Conservation (phyloP, 2,888 invertebrate genomes). For the Clivina fossor region DNA sequence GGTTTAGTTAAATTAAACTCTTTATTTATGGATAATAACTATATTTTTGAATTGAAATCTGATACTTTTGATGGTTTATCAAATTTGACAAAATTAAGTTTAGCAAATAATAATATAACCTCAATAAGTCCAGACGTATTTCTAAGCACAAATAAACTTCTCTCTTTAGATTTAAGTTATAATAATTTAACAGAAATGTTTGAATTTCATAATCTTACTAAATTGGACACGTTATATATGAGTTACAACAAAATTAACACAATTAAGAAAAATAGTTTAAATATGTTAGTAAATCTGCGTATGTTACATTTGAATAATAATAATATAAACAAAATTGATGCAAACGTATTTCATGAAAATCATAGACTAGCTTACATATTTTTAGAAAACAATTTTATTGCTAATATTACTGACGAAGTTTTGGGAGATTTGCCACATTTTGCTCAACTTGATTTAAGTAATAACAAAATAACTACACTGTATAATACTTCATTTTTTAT, state of each 20-base stretch:
- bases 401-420: not conserved
- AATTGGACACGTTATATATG: too few species aligned
- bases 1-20: not conserved
- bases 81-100: not conserved
- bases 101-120: not conserved
- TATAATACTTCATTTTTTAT: too few species aligned
- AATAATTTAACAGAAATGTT: too few species aligned
- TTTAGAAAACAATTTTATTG: not conserved
- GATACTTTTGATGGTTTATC: not conserved
- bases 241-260: too few species aligned
- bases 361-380: too few species aligned
- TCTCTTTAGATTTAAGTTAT: too few species aligned
- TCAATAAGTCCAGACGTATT: not conserved
- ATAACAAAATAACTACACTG: not conserved
- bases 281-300: not conserved
- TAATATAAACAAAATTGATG: not conserved
- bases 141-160: not conserved
- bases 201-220: too few species aligned
- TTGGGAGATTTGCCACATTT: constrained; percentile 4
- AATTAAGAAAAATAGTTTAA: too few species aligned
- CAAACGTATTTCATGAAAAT: too few species aligned
- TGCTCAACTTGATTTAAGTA: not conserved
- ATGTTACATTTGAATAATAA: not conserved
- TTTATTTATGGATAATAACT: not conserved
- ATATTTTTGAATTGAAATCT: not conserved